These are phyloP conservation scores for Tiliqua scincoides DNA, from an alignment of 2,113 vertebrate species.

Conservation along the genomic window DNA sequence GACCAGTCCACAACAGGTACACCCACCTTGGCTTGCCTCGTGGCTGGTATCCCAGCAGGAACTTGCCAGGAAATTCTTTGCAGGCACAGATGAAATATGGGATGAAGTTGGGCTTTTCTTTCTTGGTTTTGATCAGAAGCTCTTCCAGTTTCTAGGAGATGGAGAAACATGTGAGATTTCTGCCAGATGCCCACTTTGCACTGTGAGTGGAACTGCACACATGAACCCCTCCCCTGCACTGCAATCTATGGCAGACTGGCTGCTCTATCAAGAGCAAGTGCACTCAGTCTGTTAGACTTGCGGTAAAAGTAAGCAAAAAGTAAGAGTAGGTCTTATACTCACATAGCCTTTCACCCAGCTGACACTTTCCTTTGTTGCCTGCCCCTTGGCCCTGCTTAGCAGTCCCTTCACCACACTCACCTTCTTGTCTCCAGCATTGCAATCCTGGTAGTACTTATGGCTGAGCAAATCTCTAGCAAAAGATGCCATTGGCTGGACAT, in stretches of 20 bases:
- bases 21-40: constrained; percentile 94
- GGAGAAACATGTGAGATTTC: constrained; percentile 30
- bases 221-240: too few relatives aligned
- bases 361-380: too few relatives aligned
- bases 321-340: too few relatives aligned
- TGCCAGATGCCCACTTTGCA: neutral
- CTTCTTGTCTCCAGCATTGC: constrained; percentile 90
- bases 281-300: too few relatives aligned
- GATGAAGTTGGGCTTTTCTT: constrained; percentile 97
- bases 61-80: constrained; percentile 96
- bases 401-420: constrained; percentile 65
- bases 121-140: constrained; percentile 89
- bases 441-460: constrained; percentile 97
- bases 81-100: constrained; percentile 95
- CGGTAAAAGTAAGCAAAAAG: too few relatives aligned
- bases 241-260: too few relatives aligned
- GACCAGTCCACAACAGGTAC: constrained; percentile 17
- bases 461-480: constrained; percentile 94
- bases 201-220: neutral
- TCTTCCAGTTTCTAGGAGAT: constrained; percentile 94
- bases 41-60: constrained; percentile 96
- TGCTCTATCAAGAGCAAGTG: too few relatives aligned
- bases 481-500: constrained; percentile 97
- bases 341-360: too few relatives aligned
- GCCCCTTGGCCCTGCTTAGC: neutral